Base-by-base conservation (phyloP, 1,140 invertebrate genomes). In the Coboldia fuscipes region DNA sequence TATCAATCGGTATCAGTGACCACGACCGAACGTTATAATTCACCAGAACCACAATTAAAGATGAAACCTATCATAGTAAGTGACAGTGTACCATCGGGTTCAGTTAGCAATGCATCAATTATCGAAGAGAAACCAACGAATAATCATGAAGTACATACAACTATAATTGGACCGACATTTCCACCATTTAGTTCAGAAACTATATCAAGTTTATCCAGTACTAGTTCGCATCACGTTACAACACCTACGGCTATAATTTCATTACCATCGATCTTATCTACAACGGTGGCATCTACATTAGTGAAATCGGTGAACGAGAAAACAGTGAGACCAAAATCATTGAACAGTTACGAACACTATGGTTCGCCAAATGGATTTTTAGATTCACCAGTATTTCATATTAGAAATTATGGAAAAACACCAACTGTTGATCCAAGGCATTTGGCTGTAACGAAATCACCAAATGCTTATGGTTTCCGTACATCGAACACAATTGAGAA, bases 31-130 rank as follows among this genome's bases (percentile, higher is more conserved):
- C 22, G 10, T 24, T 16, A 12, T 12, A 53, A 48, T 49, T 54
- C 39, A 52, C 56, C 36, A 44, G 45, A 30, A 57, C 51, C 35
- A 44, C 42, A 33, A 51, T 44, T 34, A 39, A 51, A 9, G 42
- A 54, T 18, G 54, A 58, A 40, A 45, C 51, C 19, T 3, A 6
- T 7, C 18, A 19, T 7, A 20, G 30, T 12, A 16, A 10, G 16
- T 2, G 39, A 41, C 15, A 41, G 34, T 30, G 36, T 22, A 16
- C 34, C 39, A 5, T 29, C 33, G 4, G 39, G 37, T 4, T 41
- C 39, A 6, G 36, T 37, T 5, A 32, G 38, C 14, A 40, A 40
- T 27, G 12, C 34, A 2, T 14, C 34, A 14, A 8, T 28, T n/a
- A 8, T 20, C 4, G 19, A 35, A n/a, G 34, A 35, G 7, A 19